Percentiles rank a stretch among this genome's conserved stretches.
Conservation (phyloP, 53 echinoderm and acorn worm species). For the Patiria pectinifera region DNA sequence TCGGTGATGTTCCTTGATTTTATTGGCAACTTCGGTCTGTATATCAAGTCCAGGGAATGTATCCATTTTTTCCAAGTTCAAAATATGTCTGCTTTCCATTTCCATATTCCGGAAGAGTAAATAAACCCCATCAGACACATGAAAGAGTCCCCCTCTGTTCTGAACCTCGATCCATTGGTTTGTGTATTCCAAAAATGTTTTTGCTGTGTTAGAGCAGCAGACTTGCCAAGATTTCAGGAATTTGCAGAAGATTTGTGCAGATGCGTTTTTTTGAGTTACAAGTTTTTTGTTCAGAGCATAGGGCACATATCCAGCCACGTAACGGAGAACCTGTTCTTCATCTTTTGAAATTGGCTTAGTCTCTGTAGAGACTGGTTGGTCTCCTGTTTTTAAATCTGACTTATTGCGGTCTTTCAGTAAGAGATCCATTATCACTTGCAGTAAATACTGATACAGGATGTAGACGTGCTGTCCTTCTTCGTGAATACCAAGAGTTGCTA, state of each 20-base stretch:
- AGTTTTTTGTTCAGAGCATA: conserved; percentile 9
- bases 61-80: not conserved
- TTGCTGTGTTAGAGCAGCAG: not conserved
- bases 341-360: not conserved
- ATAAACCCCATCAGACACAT: conserved; percentile 7
- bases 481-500: not conserved
- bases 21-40: not conserved
- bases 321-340: not conserved
- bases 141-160: conserved; percentile 15
- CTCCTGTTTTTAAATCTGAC: not conserved
- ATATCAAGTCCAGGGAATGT: not conserved
- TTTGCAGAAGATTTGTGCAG: not conserved
- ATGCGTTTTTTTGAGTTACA: not conserved
- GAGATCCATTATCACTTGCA: not conserved
- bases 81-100: not conserved
- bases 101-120: not conserved
- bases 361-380: not conserved
- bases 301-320: conserved; percentile 16
- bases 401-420: not conserved
- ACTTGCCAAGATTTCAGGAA: conserved; percentile 31
- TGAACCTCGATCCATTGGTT: conserved; percentile 19
- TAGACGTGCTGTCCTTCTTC: not conserved
- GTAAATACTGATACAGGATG: not conserved
- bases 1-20: not conserved
- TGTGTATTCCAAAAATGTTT: conserved; percentile 16